Conservation (phyloP, 1,140 invertebrate species). For the Drosophila varians region DNA sequence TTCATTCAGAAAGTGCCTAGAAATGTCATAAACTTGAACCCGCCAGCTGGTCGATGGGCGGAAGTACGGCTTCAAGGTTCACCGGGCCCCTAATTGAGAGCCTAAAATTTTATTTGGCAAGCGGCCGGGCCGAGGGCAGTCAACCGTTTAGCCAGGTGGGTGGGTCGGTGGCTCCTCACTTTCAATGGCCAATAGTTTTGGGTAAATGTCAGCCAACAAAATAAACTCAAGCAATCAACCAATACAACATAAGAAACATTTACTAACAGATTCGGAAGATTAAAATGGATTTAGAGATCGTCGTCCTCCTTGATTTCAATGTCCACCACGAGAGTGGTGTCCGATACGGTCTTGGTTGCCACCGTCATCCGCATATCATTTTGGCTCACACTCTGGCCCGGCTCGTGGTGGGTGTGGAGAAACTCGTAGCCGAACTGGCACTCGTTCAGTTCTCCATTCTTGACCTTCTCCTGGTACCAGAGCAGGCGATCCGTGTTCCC, state of each 20-base stretch:
- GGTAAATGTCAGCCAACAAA: not conserved
- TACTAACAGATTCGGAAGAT: not conserved
- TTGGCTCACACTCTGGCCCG: too few relatives aligned
- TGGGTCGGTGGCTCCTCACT: slow-evolving; percentile 13
- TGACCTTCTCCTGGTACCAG: slow-evolving; percentile 63
- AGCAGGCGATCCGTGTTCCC: slow-evolving; percentile 73
- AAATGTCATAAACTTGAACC: slow-evolving; percentile 77
- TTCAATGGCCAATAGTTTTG: not conserved
- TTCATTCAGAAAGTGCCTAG: slow-evolving; percentile 59
- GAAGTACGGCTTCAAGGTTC: slow-evolving; percentile 62
- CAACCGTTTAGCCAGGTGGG: slow-evolving; percentile 36
- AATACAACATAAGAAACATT: slow-evolving; percentile 1
- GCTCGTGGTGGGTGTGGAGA: too few relatives aligned
- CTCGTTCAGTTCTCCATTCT: slow-evolving; percentile 44
- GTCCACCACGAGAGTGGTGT: not conserved
- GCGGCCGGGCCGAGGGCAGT: slow-evolving; percentile 16
- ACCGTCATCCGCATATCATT: not conserved
- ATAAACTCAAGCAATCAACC: not conserved
- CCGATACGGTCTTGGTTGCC: not conserved
- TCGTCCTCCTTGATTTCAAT: not conserved
- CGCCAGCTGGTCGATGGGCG: slow-evolving; percentile 29
- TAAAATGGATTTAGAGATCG: not conserved
- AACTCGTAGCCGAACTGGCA: slow-evolving; percentile 69
- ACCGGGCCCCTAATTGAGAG: slow-evolving; percentile 62
- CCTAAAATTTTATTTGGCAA: slow-evolving; percentile 37